Percentiles rank a stretch among this genome's conserved stretches.
phyloP scores from a whole-genome alignment of 2,888 invertebrate species.

The Andrena dorsata region DNA sequence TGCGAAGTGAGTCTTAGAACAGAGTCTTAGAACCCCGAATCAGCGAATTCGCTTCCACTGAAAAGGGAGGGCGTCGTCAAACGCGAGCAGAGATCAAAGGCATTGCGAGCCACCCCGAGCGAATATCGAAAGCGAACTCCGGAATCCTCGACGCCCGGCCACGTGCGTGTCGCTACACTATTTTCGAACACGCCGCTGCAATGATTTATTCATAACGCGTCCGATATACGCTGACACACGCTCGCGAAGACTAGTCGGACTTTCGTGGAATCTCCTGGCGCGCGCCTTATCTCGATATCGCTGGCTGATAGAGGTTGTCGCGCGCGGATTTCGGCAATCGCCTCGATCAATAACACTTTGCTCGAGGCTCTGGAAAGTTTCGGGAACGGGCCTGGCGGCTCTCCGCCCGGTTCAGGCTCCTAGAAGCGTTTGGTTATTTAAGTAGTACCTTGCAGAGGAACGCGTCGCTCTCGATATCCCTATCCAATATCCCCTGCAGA shows the following conservation, averaged over 20 bases:
- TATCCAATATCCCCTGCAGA: slow-evolving; percentile 22
- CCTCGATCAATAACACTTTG: background rate
- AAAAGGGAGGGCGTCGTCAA: too few species aligned
- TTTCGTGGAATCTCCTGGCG: too few species aligned
- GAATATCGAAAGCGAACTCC: slow-evolving; percentile 36
- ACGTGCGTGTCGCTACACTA: slow-evolving; percentile 16
- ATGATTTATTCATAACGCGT: slow-evolving; percentile 54
- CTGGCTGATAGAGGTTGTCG: background rate
- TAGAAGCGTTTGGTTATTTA: background rate
- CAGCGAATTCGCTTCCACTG: too few species aligned
- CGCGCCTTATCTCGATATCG: background rate
- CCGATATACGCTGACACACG: background rate
- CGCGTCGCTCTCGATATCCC: slow-evolving; percentile 5
- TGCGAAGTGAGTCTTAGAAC: too few species aligned
- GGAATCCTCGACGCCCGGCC: slow-evolving; percentile 15
- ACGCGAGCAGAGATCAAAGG: background rate
- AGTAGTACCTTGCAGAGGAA: slow-evolving; percentile 37
- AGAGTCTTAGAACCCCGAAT: too few species aligned
- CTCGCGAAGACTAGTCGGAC: too few species aligned
- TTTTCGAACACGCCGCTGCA: slow-evolving; percentile 22
- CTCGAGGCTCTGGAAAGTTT: too few species aligned
- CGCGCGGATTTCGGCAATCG: background rate
- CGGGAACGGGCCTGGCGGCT: too few species aligned
- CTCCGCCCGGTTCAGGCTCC: too few species aligned
- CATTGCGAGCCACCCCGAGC: background rate